These are phyloP conservation scores for Ectemnius continuus DNA, from an alignment of 2,888 invertebrate genomes.

Conservation along the genomic window DNA sequence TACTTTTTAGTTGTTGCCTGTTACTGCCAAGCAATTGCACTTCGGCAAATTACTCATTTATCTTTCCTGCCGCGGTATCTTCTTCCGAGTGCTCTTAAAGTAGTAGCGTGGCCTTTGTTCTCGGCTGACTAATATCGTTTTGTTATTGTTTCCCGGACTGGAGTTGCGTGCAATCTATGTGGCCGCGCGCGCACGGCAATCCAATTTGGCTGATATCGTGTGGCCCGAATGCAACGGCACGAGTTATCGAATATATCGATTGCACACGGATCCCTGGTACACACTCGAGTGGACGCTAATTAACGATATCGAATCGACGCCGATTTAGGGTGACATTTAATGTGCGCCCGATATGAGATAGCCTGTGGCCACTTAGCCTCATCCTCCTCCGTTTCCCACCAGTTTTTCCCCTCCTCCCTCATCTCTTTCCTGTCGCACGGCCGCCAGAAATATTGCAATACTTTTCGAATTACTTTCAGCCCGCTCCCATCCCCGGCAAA, in stretches of 20 bases:
- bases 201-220: conserved; percentile 49
- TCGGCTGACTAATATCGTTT: neutral
- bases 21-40: neutral
- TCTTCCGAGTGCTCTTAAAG: neutral
- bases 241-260: conserved; percentile 50
- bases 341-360: conserved; percentile 12
- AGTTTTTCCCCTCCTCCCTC: too few relatives aligned
- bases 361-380: conserved; percentile 4
- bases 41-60: neutral
- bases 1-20: too few relatives aligned
- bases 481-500: too few relatives aligned
- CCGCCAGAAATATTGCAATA: neutral
- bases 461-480: neutral
- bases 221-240: conserved; percentile 5
- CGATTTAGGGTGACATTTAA: conserved; percentile 35
- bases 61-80: neutral
- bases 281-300: conserved; percentile 44
- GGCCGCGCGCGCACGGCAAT: conserved; percentile 33
- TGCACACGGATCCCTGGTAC: conserved; percentile 29
- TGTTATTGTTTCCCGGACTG: conserved; percentile 46
- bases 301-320: conserved; percentile 41
- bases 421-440: too few relatives aligned
- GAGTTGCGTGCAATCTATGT: conserved; percentile 28
- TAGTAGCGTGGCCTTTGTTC: neutral
- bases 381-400: conserved; percentile 12